These are phyloP conservation scores for Rhopalosiphum nymphaeae DNA, from an alignment of 2,888 invertebrate genomes.

Conservation along the genomic window DNA sequence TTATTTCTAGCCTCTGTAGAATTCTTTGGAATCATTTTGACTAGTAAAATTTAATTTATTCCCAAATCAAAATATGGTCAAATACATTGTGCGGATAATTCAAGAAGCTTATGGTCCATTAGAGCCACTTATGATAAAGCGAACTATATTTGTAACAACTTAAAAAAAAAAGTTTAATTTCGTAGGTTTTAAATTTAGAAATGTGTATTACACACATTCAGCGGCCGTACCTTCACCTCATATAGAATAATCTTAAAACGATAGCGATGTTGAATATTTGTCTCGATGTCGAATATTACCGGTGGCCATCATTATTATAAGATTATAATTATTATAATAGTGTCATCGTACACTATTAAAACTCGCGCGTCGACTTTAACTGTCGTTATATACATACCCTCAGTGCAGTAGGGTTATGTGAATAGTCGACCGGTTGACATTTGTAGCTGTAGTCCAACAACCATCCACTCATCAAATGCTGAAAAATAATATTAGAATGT, in stretches of 20 bases:
- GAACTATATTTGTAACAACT: not conserved
- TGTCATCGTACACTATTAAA: not conserved
- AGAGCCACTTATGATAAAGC: not conserved
- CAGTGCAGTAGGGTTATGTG: conserved; percentile 84
- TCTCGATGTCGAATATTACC: not conserved
- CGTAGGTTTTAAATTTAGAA: not conserved
- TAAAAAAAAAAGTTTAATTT: not conserved
- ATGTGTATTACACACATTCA: not conserved
- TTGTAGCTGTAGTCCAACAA: conserved; percentile 89
- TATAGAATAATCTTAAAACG: not conserved
- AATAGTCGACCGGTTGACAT: conserved; percentile 96
- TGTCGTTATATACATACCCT: conserved; percentile 77
- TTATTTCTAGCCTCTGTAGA: not conserved
- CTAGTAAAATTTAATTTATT: not conserved
- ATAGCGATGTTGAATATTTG: not conserved
- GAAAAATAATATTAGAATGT: conserved; percentile 69
- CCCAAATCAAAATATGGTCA: too few species aligned
- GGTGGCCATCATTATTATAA: not conserved
- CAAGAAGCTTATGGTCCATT: not conserved
- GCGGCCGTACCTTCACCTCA: too few species aligned
- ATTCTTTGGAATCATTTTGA: not conserved
- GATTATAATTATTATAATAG: not conserved
- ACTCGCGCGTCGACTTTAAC: not conserved
- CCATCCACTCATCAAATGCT: conserved; percentile 95
- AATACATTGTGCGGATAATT: too few species aligned